These are phyloP conservation scores for Chelonia mydas DNA, from an alignment of 2,797 vertebrate species.

Conservation along the genomic window DNA sequence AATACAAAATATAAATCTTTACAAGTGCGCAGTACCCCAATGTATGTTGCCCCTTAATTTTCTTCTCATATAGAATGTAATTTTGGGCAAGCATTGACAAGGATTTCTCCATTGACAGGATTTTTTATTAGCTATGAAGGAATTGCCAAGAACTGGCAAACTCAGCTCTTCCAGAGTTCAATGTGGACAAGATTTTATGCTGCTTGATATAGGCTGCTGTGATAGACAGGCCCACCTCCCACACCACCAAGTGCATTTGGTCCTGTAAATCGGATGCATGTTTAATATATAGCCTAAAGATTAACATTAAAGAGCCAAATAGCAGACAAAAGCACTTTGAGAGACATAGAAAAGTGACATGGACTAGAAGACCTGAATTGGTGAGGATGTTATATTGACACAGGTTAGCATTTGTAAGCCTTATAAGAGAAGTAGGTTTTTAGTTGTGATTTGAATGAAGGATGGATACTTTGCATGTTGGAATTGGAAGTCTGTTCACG, in stretches of 20 bases:
- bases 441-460: not conserved
- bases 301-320: not conserved
- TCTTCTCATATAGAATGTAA: not conserved
- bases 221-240: not conserved
- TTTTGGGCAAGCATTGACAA: not conserved
- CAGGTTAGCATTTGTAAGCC: not conserved
- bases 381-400: not conserved
- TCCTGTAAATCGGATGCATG: not conserved
- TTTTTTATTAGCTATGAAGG: not conserved
- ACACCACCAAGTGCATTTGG: not conserved
- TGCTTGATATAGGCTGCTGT: not conserved
- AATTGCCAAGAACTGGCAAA: not conserved
- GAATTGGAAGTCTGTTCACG: not conserved
- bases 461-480: not conserved
- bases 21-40: not conserved
- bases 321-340: not conserved
- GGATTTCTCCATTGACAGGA: not conserved
- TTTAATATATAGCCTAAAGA: not conserved
- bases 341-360: not conserved
- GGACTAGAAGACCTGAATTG: not conserved
- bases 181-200: not conserved
- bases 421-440: not conserved
- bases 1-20: slow-evolving; percentile 12
- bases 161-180: not conserved
- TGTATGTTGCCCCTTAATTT: not conserved